Conservation (phyloP, 2,113 vertebrate species). For the Miniopterus natalensis region DNA sequence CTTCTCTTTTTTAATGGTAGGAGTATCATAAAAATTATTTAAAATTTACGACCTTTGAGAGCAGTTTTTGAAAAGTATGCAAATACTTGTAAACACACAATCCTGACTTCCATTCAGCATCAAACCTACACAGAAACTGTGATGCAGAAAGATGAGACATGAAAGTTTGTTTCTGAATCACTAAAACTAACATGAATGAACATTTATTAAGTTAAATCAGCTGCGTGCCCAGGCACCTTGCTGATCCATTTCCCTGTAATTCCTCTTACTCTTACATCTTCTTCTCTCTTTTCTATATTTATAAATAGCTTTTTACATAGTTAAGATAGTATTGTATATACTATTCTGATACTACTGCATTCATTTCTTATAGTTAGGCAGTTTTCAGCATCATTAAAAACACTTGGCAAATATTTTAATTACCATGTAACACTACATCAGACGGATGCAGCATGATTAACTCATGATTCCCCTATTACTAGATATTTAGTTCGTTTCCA, state of each 20-base stretch:
- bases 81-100: background rate
- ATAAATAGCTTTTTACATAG: background rate
- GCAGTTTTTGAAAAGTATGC: background rate
- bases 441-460: background rate
- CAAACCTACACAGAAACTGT: background rate
- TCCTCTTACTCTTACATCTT: background rate
- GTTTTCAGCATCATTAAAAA: background rate
- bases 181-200: background rate
- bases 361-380: background rate
- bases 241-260: background rate
- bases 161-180: background rate
- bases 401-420: conserved; percentile 3
- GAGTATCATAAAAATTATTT: background rate
- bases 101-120: background rate
- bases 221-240: background rate
- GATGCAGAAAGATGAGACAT: background rate
- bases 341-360: background rate
- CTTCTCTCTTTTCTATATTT: background rate
- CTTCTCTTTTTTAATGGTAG: background rate
- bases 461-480: background rate
- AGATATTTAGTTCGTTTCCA: conserved; percentile 32
- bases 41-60: background rate
- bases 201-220: background rate
- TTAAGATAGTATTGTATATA: background rate
- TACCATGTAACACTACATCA: background rate